Conservation (phyloP, 2,113 vertebrate genomes). For the Gambusia affinis region DNA sequence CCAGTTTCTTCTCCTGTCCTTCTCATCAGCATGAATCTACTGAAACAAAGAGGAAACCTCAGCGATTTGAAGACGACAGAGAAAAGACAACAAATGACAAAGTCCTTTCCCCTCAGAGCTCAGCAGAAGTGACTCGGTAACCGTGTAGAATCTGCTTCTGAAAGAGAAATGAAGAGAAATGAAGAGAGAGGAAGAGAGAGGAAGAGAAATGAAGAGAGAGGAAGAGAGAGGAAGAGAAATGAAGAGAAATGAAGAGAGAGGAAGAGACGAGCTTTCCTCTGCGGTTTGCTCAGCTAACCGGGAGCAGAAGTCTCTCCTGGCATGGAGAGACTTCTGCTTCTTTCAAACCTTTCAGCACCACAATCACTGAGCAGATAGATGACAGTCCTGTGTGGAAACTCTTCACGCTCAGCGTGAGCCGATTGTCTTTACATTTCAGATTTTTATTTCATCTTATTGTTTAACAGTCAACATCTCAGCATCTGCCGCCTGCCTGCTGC, state of each 20-base stretch:
- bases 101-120: not conserved
- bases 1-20: slow-evolving; percentile 1
- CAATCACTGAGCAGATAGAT: slow-evolving; percentile 8
- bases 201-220: slow-evolving; percentile 40
- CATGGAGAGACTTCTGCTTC: slow-evolving; percentile 20
- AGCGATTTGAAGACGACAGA: not conserved
- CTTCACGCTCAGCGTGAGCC: not conserved
- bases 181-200: slow-evolving; percentile 38
- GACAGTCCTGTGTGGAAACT: slow-evolving; percentile 13
- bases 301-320: slow-evolving; percentile 20
- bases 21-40: slow-evolving; percentile 2
- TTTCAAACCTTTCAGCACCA: slow-evolving; percentile 1
- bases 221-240: slow-evolving; percentile 16
- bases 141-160: slow-evolving; percentile 19
- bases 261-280: slow-evolving; percentile 43
- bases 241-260: slow-evolving; percentile 37
- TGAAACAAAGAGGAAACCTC: too few relatives aligned
- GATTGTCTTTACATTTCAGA: slow-evolving; percentile 1
- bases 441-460: not conserved
- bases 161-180: slow-evolving; percentile 11
- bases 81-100: slow-evolving; percentile 16
- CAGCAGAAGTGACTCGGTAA: slow-evolving; percentile 19
- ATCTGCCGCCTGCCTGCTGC: slow-evolving; percentile 60
- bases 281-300: slow-evolving; percentile 20
- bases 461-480: slow-evolving; percentile 38